Evolutionary conservation across 2,113 vertebrate genomes (phyloP).

Genomic region (Poeciliopsis prolifica): DNA sequence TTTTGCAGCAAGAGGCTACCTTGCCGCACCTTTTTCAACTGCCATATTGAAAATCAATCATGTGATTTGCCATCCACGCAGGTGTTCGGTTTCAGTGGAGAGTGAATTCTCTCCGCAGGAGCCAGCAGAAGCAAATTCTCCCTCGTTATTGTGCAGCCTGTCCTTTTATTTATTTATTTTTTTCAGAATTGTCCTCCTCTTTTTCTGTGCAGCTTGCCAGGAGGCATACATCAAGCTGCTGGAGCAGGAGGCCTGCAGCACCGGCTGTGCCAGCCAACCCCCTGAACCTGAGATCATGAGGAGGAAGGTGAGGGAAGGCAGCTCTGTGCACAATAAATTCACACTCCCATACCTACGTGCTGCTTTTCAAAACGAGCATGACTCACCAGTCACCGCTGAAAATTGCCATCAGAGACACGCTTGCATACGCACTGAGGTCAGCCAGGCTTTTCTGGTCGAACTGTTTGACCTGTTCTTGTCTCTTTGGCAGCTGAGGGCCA

Average conservation of each 20-base stretch:
- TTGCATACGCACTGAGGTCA: not conserved
- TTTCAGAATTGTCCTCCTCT: constrained; percentile 21
- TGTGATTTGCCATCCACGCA: constrained; percentile 52
- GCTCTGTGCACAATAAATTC: not conserved
- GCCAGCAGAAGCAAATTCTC: constrained; percentile 32
- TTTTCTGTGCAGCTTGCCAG: constrained; percentile 83
- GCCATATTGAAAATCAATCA: constrained; percentile 58
- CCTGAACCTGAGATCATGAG: constrained; percentile 83
- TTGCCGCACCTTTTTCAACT: constrained; percentile 30
- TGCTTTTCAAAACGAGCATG: not conserved
- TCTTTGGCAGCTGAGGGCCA: constrained; percentile 73
- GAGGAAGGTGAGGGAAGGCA: constrained; percentile 83
- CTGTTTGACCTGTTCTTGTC: not conserved
- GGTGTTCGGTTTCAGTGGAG: too few species aligned
- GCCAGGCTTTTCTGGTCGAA: not conserved
- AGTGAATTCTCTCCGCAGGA: too few species aligned
- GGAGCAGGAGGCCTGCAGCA: constrained; percentile 89
- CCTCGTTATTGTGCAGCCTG: constrained; percentile 14
- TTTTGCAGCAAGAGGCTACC: constrained; percentile 30
- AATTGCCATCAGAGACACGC: not conserved
- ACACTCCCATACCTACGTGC: constrained; percentile 8
- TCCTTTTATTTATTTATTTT: not conserved
- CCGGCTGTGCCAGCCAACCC: constrained; percentile 88
- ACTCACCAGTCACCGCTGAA: not conserved
- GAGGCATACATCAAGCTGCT: constrained; percentile 89